Base-by-base conservation (phyloP, 2,113 vertebrate genomes). In the Eolophus roseicapilla region DNA sequence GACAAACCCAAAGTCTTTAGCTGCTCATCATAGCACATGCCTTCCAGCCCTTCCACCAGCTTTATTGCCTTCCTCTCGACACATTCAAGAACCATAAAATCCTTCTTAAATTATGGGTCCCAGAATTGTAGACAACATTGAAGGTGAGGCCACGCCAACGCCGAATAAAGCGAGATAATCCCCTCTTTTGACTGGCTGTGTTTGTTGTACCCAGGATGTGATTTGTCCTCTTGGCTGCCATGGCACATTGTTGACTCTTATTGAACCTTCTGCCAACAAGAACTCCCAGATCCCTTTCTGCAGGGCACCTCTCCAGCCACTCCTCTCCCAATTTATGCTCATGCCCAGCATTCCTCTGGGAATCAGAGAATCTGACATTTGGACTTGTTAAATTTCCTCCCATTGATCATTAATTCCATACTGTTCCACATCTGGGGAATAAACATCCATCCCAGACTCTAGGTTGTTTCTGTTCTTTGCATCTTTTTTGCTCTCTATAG, bases 91-190 rank as follows among this genome's bases (percentile, higher is more conserved):
- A 21, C 21, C 12, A 76, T 60, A 15, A 31, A 27, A 21, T 59
- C n/a, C 25, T 41, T 52, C 33, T 67, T 37, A 23, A 47, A 39
- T 39, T 13, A 39, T 39, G 50, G 25, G 44, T 7, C 39, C 4
- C 31, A 17, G 62, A 43, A 17, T 2, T 47, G 23, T 17, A 17
- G 39, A 49, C 23, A 43, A 4, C 11, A 19, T 25, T 91, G 15
- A 41, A 50, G 63, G 12, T 27, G n/a, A 60, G 25, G 28, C 28
- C 1, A 1, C 3, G 59, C 11, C 49, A 62, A 6, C 0, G 5
- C 39, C 16, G 24, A 44, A 10, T 33, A 25, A 33, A 64, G 31
- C 0, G 0, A 64, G 50, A 81, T 67, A 13, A 71, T 85, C 49
- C 1, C 6, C 25, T 23, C 11, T 62, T 52, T 35, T 50, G 18